These are phyloP conservation scores for Myotis pilosus DNA, from an alignment of 2,797 vertebrate genomes.

Conservation along the genomic window DNA sequence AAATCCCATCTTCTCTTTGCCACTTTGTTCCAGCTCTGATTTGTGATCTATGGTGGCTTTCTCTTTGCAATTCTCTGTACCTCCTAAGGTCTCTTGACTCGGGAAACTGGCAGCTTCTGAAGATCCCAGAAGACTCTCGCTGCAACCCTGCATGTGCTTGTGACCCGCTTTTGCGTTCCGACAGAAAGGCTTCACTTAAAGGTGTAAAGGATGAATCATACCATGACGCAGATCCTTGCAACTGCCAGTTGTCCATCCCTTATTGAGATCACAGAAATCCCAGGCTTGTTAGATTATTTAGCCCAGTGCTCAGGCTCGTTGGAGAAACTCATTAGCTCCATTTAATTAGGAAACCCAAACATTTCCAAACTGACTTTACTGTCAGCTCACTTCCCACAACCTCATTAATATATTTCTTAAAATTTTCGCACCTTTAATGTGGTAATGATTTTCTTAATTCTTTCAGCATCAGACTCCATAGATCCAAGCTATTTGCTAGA, in stretches of 20 bases:
- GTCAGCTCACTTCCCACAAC: conserved; percentile 48
- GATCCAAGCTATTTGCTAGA: conserved; percentile 11
- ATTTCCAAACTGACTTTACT: conserved; percentile 51
- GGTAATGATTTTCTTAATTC: conserved; percentile 76
- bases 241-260: conserved; percentile 17
- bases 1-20: neutral
- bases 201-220: conserved; percentile 61
- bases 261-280: conserved; percentile 56
- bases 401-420: conserved; percentile 73
- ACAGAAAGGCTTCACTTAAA: neutral
- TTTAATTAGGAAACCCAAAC: conserved; percentile 65
- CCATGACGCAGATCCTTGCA: neutral
- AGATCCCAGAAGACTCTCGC: neutral
- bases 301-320: neutral
- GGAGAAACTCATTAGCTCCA: conserved; percentile 64
- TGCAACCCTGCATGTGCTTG: neutral
- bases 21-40: neutral
- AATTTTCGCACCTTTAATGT: conserved; percentile 76
- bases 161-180: neutral
- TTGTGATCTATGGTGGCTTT: neutral
- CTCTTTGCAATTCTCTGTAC: neutral
- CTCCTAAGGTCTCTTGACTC: neutral
- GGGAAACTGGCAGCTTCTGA: neutral
- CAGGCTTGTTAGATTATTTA: conserved; percentile 4
- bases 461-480: neutral